Evolutionary conservation across 2,113 vertebrate genomes (phyloP).

Genomic region (Speoplatyrhinus poulsoni): DNA sequence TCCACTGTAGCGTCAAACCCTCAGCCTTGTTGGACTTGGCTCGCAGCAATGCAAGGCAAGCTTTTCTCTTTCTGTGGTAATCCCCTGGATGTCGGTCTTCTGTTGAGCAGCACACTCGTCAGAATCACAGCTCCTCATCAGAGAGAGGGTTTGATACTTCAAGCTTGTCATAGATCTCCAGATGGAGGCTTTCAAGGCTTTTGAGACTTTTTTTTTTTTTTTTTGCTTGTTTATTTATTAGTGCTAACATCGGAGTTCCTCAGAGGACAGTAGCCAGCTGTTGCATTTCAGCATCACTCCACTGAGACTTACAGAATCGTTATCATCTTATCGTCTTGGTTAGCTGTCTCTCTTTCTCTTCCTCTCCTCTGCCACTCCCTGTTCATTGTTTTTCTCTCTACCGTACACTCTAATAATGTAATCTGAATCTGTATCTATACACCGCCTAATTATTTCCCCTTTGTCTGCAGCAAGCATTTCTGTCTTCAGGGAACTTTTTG

Average conservation of each 20-base stretch:
- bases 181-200: constrained; percentile 70
- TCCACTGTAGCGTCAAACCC: constrained; percentile 24
- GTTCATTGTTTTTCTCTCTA: not conserved
- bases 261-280: constrained; percentile 79
- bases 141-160: constrained; percentile 57
- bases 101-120: constrained; percentile 60
- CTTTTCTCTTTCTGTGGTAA: constrained; percentile 49
- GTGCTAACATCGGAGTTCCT: constrained; percentile 77
- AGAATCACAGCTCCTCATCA: constrained; percentile 62
- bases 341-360: constrained; percentile 50
- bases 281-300: constrained; percentile 80
- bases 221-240: constrained; percentile 73
- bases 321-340: constrained; percentile 52
- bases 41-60: constrained; percentile 38
- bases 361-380: constrained; percentile 5
- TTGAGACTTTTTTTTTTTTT: constrained; percentile 38
- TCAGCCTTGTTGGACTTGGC: constrained; percentile 21
- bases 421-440: not conserved
- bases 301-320: constrained; percentile 61
- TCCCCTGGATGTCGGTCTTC: constrained; percentile 55
- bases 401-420: constrained; percentile 8
- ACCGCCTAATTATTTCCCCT: not conserved
- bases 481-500: not conserved
- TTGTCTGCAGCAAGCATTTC: constrained; percentile 3
- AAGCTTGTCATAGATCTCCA: constrained; percentile 73